These are phyloP conservation scores for Pampus argenteus DNA, from an alignment of 2,797 vertebrate genomes.

Conservation along the genomic window DNA sequence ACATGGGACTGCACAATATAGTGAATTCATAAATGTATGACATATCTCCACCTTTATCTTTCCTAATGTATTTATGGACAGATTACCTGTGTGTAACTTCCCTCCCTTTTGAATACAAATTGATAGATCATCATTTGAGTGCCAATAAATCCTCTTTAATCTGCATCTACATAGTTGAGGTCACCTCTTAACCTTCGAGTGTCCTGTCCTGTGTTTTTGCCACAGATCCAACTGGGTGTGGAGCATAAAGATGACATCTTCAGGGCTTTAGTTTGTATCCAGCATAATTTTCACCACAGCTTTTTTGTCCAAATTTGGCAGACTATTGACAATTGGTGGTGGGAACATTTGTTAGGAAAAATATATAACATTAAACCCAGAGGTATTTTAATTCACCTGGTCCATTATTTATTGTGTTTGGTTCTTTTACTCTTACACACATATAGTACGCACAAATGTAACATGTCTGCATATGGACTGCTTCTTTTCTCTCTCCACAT, in stretches of 20 bases:
- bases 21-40: constrained; percentile 24
- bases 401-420: background rate
- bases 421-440: background rate
- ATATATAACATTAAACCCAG: background rate
- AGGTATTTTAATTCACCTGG: background rate
- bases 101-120: constrained; percentile 5
- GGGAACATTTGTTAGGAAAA: background rate
- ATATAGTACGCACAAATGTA: background rate
- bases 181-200: constrained; percentile 19
- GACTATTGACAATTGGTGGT: background rate
- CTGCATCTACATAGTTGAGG: constrained; percentile 1
- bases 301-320: background rate
- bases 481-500: constrained; percentile 26
- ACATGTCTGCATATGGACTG: constrained; percentile 29
- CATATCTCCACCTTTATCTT: constrained; percentile 25
- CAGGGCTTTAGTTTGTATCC: background rate
- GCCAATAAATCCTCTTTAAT: background rate
- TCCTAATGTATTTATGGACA: background rate
- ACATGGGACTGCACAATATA: constrained; percentile 17
- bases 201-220: background rate
- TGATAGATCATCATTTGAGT: constrained; percentile 3
- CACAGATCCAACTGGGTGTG: background rate
- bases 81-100: background rate
- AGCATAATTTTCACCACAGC: background rate
- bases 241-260: background rate